Conservation (phyloP, 2,113 vertebrate genomes). For the Solea solea region DNA sequence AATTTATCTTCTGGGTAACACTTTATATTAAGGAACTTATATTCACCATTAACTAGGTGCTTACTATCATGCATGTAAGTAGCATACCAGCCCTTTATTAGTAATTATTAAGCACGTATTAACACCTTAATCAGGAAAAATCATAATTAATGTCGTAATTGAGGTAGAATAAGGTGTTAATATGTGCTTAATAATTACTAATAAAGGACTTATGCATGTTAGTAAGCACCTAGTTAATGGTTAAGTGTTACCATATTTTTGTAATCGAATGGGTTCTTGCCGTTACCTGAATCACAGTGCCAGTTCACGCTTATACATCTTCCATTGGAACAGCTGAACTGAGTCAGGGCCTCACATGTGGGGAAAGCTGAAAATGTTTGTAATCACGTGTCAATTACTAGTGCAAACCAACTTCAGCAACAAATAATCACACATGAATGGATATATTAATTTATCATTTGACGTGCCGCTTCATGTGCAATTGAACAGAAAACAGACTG, state of each 20-base stretch:
- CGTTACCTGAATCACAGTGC: conserved; percentile 94
- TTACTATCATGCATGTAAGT: no score
- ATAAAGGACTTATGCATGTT: no score
- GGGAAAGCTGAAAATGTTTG: conserved; percentile 85
- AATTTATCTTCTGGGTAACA: background rate
- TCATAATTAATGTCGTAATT: no score
- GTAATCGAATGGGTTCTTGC: background rate
- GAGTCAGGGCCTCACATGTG: conserved; percentile 90
- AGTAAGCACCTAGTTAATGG: no score
- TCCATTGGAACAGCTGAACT: conserved; percentile 93
- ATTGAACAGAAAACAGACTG: background rate
- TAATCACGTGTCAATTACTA: background rate
- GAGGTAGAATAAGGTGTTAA: no score
- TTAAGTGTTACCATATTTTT: no score
- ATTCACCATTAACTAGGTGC: no score
- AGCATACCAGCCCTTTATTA: no score
- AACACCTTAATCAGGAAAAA: no score
- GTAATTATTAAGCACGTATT: no score
- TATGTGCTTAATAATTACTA: no score
- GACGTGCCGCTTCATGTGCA: background rate
- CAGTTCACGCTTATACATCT: conserved; percentile 94
- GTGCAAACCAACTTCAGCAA: background rate
- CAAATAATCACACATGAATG: background rate
- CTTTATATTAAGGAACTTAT: no score
- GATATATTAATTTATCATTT: background rate